phyloP scores from a whole-genome alignment of 2,888 invertebrate genomes.

The Parapristionchus giblindavisi region DNA sequence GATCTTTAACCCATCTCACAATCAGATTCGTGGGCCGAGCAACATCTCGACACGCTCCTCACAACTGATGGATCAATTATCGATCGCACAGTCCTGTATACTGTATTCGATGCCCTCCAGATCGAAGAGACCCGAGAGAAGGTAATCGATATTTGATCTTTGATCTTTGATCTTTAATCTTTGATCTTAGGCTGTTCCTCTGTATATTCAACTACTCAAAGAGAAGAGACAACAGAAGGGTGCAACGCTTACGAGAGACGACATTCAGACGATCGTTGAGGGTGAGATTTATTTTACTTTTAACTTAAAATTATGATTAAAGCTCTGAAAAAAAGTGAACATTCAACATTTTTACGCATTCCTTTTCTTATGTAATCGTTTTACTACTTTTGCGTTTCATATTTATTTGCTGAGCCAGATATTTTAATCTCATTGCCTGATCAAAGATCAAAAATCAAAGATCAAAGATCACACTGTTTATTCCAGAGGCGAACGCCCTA shows the following conservation, averaged over 20 bases:
- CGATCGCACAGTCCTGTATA: constrained; percentile 25
- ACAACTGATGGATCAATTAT: not conserved
- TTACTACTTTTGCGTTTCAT: no score
- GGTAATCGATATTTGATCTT: no score
- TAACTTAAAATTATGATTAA: not conserved
- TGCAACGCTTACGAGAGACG: constrained; percentile 42
- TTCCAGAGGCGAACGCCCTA: constrained; percentile 53
- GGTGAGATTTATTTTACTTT: constrained; percentile 35
- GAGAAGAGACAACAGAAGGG: constrained; percentile 32
- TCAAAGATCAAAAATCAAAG: no score
- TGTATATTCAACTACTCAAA: constrained; percentile 43
- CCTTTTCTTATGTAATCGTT: no score
- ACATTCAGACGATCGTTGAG: constrained; percentile 48
- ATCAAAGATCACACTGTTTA: not conserved
- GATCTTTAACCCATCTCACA: no score
- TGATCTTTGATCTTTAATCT: no score
- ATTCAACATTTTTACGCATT: no score
- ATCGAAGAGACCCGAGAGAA: constrained; percentile 39
- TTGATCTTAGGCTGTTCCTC: constrained; percentile 41
- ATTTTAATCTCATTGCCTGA: no score
- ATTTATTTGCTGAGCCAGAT: constrained; percentile 3
- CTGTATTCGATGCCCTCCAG: constrained; percentile 40
- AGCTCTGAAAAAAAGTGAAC: no score
- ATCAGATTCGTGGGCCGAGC: constrained; percentile 39
- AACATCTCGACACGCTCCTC: constrained; percentile 42